Conservation (phyloP, 1,140 invertebrate species). For the Tribolium madens region DNA sequence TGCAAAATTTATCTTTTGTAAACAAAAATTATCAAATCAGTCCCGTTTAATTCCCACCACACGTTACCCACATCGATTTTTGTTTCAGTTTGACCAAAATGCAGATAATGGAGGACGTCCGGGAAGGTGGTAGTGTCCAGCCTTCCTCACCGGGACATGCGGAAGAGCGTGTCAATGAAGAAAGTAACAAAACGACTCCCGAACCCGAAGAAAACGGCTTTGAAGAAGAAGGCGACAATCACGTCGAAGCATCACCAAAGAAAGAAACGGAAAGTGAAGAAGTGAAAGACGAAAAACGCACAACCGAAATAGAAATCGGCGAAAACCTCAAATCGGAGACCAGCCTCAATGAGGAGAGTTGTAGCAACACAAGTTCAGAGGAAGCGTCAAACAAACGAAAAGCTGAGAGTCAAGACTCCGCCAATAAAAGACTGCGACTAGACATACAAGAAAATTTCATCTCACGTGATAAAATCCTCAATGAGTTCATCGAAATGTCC, state of each 20-base stretch:
- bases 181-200: constrained; percentile 13
- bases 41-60: not conserved
- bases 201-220: constrained; percentile 29
- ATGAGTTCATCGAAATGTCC: constrained; percentile 71
- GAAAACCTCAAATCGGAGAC: constrained; percentile 39
- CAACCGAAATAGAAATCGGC: constrained; percentile 36
- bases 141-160: constrained; percentile 64
- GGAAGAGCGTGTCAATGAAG: constrained; percentile 56
- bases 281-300: constrained; percentile 41
- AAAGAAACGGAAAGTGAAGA: constrained; percentile 41
- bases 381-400: constrained; percentile 55
- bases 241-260: constrained; percentile 31
- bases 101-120: constrained; percentile 65
- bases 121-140: constrained; percentile 62
- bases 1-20: constrained; percentile 20
- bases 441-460: constrained; percentile 70
- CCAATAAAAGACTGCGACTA: constrained; percentile 68
- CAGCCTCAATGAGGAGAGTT: constrained; percentile 49
- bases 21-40: constrained; percentile 25
- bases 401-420: constrained; percentile 58
- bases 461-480: constrained; percentile 71
- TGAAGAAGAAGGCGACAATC: constrained; percentile 37
- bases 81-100: constrained; percentile 65
- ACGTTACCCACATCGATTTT: constrained; percentile 9
- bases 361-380: constrained; percentile 44